Base-by-base conservation (phyloP, 2,113 vertebrate species). In the Gopherus evgoodei region DNA sequence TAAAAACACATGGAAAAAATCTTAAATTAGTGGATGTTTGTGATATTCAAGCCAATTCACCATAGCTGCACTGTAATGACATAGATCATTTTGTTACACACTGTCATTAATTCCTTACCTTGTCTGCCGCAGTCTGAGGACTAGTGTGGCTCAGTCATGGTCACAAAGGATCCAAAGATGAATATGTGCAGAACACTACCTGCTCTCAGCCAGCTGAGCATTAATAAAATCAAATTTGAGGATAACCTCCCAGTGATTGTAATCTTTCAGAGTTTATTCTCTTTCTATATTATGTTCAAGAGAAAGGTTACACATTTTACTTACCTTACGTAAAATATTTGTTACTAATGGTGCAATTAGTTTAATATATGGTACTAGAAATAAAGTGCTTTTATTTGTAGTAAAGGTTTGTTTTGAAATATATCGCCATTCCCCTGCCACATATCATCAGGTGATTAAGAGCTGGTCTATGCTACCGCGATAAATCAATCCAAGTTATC, bases 21-120 rank as follows among this genome's bases (percentile, higher is more conserved):
- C 94, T 93, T 93, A 91, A 96, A 95, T 96, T 95, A 95, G 72
- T 95, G 92, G 94, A 95, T 75, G 84, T 84, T 94, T 93, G 88
- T 97, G 95, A 94, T 92, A 86, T 92, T 96, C 92, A 95, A 97
- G 81, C 87, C 91, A 88, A 95, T 96, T 93, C 94, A 96, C 97
- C 92, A 93, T 53, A 90, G 83, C 93, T 90, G 80, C 91, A 93
- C 24, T 49, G 81, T 5, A 53, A 86, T 95, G 91, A 93, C 93
- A 90, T 84, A 12, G 86, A 95, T 16, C 90, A 95, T 93, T 90
- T 96, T 94, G 83, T 50, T 89, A 44, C 44, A 44, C 56, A 52
- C 82, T 95, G 81, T 52, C 88, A 89, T 97, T 96, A 95, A 96
- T 93, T 90, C 94, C 86, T 92, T 0, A 0, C 85, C 94, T 31